A percentile compares a stretch with the other conserved stretches of the same genome.
These are phyloP conservation scores for Athene cunicularia DNA, from an alignment of 2,113 vertebrate genomes.

Conservation along the genomic window DNA sequence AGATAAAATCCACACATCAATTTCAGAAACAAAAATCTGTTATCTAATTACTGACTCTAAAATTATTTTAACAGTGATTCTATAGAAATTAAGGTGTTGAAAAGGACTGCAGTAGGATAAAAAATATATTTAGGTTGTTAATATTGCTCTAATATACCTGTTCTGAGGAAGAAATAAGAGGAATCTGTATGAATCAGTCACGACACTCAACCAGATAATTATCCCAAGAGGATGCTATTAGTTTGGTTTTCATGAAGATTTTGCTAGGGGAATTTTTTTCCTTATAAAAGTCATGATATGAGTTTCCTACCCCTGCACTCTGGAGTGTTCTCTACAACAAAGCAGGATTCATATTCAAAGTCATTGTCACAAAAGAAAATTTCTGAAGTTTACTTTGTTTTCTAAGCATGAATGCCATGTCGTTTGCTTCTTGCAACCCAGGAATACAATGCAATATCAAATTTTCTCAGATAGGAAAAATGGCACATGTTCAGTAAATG, in stretches of 20 bases:
- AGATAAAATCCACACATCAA: neutral
- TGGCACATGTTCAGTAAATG: neutral
- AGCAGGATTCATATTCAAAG: neutral
- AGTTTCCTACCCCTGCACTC: neutral
- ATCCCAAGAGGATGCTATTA: neutral
- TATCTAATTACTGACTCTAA: neutral
- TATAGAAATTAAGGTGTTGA: neutral
- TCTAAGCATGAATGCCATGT: neutral
- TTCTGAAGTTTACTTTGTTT: neutral
- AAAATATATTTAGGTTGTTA: neutral
- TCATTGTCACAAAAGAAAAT: neutral
- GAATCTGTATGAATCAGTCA: neutral
- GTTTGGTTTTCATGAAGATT: neutral
- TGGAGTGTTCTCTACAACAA: neutral
- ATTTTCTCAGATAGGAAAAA: neutral
- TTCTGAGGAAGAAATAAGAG: neutral
- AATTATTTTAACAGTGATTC: neutral
- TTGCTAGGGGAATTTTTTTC: neutral
- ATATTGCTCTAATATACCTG: neutral
- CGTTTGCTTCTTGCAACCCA: neutral
- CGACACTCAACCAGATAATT: neutral
- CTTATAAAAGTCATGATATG: neutral
- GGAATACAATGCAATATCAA: neutral
- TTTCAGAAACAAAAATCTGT: neutral
- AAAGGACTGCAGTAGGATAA: neutral